Evolutionary conservation across 2,113 vertebrate genomes (phyloP).

Genomic region (Tonatia bakeri): DNA sequence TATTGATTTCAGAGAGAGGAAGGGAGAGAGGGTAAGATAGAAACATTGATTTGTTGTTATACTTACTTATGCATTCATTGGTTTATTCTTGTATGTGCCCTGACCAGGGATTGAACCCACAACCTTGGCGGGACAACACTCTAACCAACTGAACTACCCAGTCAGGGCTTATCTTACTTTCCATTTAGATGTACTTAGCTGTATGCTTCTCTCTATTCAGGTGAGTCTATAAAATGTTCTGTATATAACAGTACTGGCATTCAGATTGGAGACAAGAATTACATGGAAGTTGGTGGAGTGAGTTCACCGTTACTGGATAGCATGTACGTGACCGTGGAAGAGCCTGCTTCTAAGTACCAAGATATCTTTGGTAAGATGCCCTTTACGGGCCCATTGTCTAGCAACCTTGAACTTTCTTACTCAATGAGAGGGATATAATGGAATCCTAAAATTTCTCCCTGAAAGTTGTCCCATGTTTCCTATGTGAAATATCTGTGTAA

Average conservation of each 20-base stretch:
- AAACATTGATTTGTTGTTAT: too few relatives aligned
- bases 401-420: not conserved
- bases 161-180: not conserved
- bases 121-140: too few relatives aligned
- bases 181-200: not conserved
- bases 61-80: too few relatives aligned
- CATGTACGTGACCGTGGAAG: not conserved
- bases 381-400: not conserved
- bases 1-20: too few relatives aligned
- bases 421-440: not conserved
- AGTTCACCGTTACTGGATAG: not conserved
- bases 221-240: conserved; percentile 53
- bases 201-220: conserved; percentile 65
- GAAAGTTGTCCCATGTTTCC: not conserved
- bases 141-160: too few relatives aligned
- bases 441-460: conserved; percentile 30
- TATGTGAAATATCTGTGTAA: not conserved
- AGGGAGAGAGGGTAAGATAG: too few relatives aligned
- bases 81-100: too few relatives aligned
- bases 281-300: conserved; percentile 74
- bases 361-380: conserved; percentile 79
- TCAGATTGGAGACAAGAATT: conserved; percentile 82
- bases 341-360: not conserved
- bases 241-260: conserved; percentile 76
- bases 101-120: too few relatives aligned